phyloP scores from a whole-genome alignment of 2,888 invertebrate genomes.

The Trissonchulus latispiculum region DNA sequence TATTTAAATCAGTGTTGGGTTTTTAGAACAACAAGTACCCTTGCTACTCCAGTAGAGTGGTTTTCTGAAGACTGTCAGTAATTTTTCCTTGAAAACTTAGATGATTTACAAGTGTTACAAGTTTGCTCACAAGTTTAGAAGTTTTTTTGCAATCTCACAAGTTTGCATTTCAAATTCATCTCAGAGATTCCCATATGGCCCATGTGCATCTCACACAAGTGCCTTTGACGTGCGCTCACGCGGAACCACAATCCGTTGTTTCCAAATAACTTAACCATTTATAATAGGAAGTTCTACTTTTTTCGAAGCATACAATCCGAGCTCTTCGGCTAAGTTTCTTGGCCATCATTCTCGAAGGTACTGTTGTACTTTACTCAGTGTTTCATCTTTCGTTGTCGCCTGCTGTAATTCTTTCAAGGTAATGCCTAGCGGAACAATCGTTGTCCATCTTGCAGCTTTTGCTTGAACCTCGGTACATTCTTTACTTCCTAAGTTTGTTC shows the following conservation, averaged over 20 bases:
- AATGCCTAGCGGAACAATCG: neutral
- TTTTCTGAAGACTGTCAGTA: no score
- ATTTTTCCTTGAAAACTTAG: no score
- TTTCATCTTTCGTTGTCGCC: neutral
- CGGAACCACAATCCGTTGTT: neutral
- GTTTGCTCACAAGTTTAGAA: no score
- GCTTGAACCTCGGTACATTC: neutral
- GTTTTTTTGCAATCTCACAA: no score
- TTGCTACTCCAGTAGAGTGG: no score
- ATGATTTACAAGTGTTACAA: no score
- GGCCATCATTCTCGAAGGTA: neutral
- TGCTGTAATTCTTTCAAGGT: neutral
- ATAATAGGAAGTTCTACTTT: neutral
- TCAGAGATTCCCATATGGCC: constrained; percentile 36
- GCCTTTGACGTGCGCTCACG: neutral
- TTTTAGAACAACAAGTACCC: no score
- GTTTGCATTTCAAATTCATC: constrained; percentile 35
- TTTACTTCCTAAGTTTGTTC: neutral
- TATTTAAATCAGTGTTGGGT: no score
- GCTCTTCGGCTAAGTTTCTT: neutral
- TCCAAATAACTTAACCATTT: neutral
- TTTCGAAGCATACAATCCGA: neutral
- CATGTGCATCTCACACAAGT: constrained; percentile 28
- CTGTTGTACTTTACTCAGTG: neutral
- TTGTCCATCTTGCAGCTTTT: neutral